Base-by-base conservation (phyloP, 2,888 invertebrate species). In the Polylopha cassiicola region DNA sequence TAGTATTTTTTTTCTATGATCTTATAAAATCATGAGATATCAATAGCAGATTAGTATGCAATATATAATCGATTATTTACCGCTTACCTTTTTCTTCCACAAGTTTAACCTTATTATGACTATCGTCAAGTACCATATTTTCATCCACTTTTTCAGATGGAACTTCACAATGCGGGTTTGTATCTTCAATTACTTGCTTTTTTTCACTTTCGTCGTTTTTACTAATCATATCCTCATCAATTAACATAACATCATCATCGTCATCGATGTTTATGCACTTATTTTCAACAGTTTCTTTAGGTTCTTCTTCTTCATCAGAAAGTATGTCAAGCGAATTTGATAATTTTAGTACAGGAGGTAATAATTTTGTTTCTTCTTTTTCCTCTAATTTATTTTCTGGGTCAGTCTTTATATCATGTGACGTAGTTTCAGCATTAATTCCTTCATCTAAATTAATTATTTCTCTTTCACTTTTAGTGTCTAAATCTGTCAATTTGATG, bases 221-320 rank as follows among this genome's bases (percentile, higher is more conserved):
- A 24, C 43, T 56, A 32, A 44, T 53, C 5, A 49, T 44, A 28
- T 71, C 71, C 41, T 84, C 84, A 56, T 80, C 81, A 47, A 84
- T 74, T 9, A 86, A 41, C 76, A 86, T 75, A 13, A 85, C 72
- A 46, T 82, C 82, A 54, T 84, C 80, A 55, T 82, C 78, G 50
- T 80, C 78, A 38, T 78, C 79, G 49, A 77, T 53, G 54, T 71
- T 63, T 39, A 76, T 75, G 51, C 73, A 71, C 53, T 46, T 48
- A 9, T 9, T 22, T 37, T 52, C 41, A 7, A 45, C 22, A 18
- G 36, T 34, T 34, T 49, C 45, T 9, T 52, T 45, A 18, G 43
- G 30, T 16, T 74, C 73, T 3, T 81, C 81, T 16, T 86, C 82
- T 20, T 79, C 76, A 52, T 85, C 81, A 18, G 81, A 78, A 16